These are phyloP conservation scores for Sphyrna mokarran DNA, from an alignment of 2,113 vertebrate species.

Conservation along the genomic window DNA sequence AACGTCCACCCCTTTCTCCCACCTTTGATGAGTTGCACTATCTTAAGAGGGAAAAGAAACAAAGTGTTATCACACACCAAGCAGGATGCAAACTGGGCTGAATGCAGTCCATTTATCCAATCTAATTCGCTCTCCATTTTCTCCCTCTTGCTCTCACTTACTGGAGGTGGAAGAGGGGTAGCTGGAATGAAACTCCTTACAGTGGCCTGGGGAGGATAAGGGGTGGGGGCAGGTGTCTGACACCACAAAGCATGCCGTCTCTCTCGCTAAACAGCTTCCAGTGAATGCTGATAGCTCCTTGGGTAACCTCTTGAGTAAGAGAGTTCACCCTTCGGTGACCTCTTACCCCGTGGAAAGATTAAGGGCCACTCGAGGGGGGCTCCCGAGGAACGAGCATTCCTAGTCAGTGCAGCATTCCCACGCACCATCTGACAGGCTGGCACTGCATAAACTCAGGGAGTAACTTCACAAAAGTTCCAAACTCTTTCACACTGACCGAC, in stretches of 20 bases:
- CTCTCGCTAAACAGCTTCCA: not conserved
- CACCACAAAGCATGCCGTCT: not conserved
- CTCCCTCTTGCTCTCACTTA: not conserved
- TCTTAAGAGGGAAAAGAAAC: not conserved
- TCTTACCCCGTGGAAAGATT: conserved; percentile 14
- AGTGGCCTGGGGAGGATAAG: not conserved
- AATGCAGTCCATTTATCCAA: not conserved
- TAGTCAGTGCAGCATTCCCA: not conserved
- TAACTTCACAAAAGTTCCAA: not conserved
- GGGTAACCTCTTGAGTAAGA: not conserved
- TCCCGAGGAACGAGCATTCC: not conserved
- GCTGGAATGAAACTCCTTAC: not conserved
- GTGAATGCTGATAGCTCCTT: not conserved
- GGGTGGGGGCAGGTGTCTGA: not conserved
- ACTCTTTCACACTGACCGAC: not conserved
- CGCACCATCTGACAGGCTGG: not conserved
- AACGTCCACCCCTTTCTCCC: not conserved
- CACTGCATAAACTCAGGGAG: not conserved
- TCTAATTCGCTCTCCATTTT: no score
- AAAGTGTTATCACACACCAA: not conserved
- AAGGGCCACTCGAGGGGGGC: not conserved
- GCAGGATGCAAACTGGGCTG: not conserved
- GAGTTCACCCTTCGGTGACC: conserved; percentile 24
- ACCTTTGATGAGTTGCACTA: not conserved
- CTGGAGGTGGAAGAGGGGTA: not conserved